Conservation (phyloP, 2,797 vertebrate species). For the Netta rufina region DNA sequence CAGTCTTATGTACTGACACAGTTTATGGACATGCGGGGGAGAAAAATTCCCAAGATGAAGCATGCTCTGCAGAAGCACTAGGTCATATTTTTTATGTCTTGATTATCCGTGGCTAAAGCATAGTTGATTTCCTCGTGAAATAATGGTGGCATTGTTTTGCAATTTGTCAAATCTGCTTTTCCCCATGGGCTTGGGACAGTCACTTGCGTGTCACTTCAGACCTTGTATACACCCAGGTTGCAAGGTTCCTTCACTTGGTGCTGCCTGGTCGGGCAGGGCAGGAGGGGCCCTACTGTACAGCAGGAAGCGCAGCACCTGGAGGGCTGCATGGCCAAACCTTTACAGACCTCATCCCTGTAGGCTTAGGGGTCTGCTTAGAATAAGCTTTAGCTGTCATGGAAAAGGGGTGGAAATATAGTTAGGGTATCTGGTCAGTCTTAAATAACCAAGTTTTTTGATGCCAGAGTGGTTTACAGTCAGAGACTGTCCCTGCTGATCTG, state of each 20-base stretch:
- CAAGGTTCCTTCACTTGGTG: neutral
- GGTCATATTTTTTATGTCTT: neutral
- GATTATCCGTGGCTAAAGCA: neutral
- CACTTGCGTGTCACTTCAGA: slow-evolving; percentile 11
- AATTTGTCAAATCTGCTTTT: slow-evolving; percentile 26
- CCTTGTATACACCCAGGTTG: slow-evolving; percentile 8
- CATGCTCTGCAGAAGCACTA: neutral
- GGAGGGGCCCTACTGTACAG: neutral
- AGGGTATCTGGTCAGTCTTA: neutral
- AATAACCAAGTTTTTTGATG: neutral
- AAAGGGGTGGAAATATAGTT: neutral
- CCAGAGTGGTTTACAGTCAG: neutral
- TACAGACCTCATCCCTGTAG: neutral
- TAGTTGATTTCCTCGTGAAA: slow-evolving; percentile 38
- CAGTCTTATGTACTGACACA: neutral
- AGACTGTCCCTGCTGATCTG: neutral
- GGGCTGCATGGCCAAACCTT: neutral
- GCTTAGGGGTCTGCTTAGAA: neutral
- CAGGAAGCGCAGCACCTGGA: neutral
- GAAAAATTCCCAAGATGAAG: neutral
- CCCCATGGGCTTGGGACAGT: neutral
- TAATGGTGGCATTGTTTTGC: slow-evolving; percentile 13
- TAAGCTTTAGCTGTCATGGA: neutral
- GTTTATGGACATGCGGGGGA: neutral
- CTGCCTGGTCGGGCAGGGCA: neutral